Percentiles rank a stretch among this genome's conserved stretches.
Conservation (phyloP, 2,888 invertebrate genomes). For the Microplitis deprimator region DNA sequence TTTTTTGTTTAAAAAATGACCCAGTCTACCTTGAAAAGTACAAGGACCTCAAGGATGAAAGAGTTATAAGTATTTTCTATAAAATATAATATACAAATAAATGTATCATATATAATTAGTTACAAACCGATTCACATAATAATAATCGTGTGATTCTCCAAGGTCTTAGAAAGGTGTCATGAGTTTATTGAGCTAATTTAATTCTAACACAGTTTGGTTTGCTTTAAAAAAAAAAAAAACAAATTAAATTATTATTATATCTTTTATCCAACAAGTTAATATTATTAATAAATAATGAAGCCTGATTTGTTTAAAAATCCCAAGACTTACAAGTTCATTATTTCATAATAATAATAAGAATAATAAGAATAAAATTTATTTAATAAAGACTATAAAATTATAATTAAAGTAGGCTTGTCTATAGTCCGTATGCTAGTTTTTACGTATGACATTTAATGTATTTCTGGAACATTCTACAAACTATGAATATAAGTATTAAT, state of each 20-base stretch:
- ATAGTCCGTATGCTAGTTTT: too few relatives aligned
- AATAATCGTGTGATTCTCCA: neutral
- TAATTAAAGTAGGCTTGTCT: too few relatives aligned
- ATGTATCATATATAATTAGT: neutral
- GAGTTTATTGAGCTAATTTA: slow-evolving; percentile 1
- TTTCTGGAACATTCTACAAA: slow-evolving; percentile 44
- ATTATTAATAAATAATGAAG: too few relatives aligned
- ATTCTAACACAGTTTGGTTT: too few relatives aligned
- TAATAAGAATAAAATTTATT: neutral
- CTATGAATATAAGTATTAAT: neutral
- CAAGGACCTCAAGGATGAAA: neutral
- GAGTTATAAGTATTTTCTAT: neutral
- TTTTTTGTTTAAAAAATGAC: neutral
- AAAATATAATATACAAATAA: neutral
- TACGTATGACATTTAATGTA: slow-evolving; percentile 23
- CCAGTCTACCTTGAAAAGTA: neutral
- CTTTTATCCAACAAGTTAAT: too few relatives aligned
- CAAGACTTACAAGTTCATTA: slow-evolving; percentile 16
- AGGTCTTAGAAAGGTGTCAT: neutral
- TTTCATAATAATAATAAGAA: slow-evolving; percentile 31
- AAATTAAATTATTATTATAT: too few relatives aligned
- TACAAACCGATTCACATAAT: neutral
- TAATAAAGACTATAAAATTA: neutral
- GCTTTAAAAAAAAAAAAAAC: too few relatives aligned
- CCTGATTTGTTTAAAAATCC: neutral